Evolutionary conservation across 2,797 vertebrate genomes (phyloP).

Genomic region (Erithacus rubecula): DNA sequence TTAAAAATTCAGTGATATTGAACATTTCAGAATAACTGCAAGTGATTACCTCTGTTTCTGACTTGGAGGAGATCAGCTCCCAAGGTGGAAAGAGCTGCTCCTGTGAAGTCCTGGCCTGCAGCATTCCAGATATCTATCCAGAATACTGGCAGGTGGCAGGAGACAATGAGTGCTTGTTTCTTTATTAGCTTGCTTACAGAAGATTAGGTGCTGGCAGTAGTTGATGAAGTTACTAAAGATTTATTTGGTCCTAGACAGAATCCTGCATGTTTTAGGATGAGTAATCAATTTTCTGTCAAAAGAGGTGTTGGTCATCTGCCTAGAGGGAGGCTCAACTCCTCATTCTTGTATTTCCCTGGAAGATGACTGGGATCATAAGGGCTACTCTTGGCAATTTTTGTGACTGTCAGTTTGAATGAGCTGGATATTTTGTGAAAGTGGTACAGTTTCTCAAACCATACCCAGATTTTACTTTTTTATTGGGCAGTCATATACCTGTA

Average conservation of each 20-base stretch:
- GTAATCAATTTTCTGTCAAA: slow-evolving; percentile 42
- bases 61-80: background rate
- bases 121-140: background rate
- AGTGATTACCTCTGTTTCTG: background rate
- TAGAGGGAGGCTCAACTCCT: background rate
- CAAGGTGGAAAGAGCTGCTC: background rate
- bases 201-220: slow-evolving; percentile 33
- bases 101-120: background rate
- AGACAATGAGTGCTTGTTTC: slow-evolving; percentile 5
- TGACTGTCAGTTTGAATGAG: background rate
- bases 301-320: background rate
- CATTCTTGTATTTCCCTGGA: background rate
- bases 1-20: background rate
- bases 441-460: background rate
- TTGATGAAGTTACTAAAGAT: slow-evolving; percentile 49
- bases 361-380: background rate
- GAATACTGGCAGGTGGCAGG: slow-evolving; percentile 2
- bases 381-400: background rate
- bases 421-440: background rate
- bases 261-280: slow-evolving; percentile 23
- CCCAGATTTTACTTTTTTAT: background rate
- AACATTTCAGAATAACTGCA: background rate
- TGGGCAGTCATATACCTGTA: background rate
- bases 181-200: slow-evolving; percentile 43
- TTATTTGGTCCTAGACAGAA: slow-evolving; percentile 44